phyloP scores from a whole-genome alignment of 2,113 vertebrate species.

The Tinamus guttatus region DNA sequence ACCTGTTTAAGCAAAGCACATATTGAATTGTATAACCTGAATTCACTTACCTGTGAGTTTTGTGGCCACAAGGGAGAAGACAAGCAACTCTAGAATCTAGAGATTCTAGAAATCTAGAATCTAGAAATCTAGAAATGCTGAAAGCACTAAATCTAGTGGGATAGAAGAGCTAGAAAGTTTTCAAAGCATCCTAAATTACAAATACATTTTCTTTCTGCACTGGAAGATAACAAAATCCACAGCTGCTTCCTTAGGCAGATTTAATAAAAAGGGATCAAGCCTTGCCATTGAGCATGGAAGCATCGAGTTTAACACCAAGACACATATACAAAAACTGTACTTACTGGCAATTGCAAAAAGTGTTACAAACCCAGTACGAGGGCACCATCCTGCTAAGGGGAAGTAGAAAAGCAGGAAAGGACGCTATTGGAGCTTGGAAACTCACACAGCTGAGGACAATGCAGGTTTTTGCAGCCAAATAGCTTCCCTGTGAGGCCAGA shows the following conservation, averaged over 20 bases:
- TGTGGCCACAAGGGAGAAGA: background rate
- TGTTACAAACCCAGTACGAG: background rate
- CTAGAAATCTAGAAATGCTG: background rate
- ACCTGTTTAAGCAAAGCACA: background rate
- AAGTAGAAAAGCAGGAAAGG: accelerated
- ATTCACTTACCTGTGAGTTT: background rate
- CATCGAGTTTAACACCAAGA: background rate
- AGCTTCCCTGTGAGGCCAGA: too few species aligned
- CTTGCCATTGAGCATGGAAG: background rate
- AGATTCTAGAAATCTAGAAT: too few species aligned
- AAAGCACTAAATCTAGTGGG: background rate
- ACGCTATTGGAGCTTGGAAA: too few species aligned
- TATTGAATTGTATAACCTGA: background rate
- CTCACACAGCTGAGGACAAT: too few species aligned
- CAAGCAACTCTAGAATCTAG: background rate
- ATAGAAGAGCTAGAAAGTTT: background rate
- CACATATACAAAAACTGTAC: accelerated
- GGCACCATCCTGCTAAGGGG: background rate
- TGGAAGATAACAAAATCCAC: background rate
- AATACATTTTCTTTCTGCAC: background rate
- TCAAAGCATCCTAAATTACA: background rate
- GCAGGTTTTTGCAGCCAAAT: too few species aligned
- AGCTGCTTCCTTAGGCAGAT: background rate
- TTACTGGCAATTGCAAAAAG: background rate
- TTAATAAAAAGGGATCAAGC: background rate